Evolutionary conservation across 2,113 vertebrate species (phyloP), one percentile per base, ranked within the genome.

Genomic region (Etheostoma cragini): DNA sequence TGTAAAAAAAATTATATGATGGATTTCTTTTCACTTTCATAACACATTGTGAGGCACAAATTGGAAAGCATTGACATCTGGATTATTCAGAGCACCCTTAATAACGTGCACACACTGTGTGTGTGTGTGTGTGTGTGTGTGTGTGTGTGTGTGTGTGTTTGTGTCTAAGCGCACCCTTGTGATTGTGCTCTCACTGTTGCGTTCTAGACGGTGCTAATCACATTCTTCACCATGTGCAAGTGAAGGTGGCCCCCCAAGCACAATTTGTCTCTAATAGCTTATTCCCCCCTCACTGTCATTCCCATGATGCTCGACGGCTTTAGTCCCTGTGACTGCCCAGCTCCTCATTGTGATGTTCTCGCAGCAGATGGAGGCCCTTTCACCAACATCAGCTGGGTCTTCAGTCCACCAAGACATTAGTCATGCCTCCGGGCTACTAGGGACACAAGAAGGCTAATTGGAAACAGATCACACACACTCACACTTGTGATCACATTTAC

Each of bases 321-420:
- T 64, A 83, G 87, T 87, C 76, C 66, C 64, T 3, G 62, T 6
- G 30, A 61, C 83, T 58, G 52, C 62, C 80, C 90, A 45, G 79
- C 73, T 47, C 54, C 80, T 92, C 89, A 81, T 92, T 93, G 90
- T 92, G 71, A 85, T 80, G 74, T 71, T 76, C 73, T 65, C 1
- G 45, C 72, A 62, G 91, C 93, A 94, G 93, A 93, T 94, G 93
- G 93, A 81, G 61, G 72, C n/a, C 83, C 87, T 88, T 93, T 93
- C 88, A 93, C 63, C 62, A 5, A 50, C 82, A 82, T 92, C 90
- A 89, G 89, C 92, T 91, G 92, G 71, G 60, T 63, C 81, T 73
- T 85, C 33, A 8, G 86, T 77, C 87, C 88, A 90, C 78, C 80
- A 84, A 86, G 81, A 88, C 91, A 89, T 94, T 90, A 89, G 89